A percentile compares a stretch with the other conserved stretches of the same genome.
Conservation (phyloP, 64 coral and sea anemone genomes). For the Montipora capricornis region DNA sequence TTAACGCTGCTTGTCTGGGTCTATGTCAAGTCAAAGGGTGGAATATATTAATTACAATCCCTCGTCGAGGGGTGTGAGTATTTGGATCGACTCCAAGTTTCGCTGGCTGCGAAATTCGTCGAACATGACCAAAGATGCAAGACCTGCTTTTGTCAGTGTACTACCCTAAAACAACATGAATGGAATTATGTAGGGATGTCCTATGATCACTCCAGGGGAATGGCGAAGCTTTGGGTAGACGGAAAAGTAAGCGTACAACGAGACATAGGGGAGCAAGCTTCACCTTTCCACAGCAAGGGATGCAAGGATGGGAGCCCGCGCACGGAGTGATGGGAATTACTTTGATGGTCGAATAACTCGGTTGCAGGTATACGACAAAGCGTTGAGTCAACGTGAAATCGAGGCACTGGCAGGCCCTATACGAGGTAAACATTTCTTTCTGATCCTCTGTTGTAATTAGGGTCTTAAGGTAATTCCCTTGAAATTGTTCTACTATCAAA, state of each 20-base stretch:
- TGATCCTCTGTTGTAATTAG: neutral
- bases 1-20: conserved; percentile 86
- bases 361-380: conserved; percentile 76
- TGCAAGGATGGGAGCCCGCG: conserved; percentile 31
- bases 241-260: neutral
- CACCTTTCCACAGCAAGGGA: conserved; percentile 38
- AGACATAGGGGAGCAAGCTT: conserved; percentile 16
- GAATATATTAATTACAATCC: conserved; percentile 50
- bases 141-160: conserved; percentile 9
- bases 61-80: conserved; percentile 18
- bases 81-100: conserved; percentile 15
- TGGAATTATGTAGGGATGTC: conserved; percentile 72
- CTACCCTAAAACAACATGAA: neutral
- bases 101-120: conserved; percentile 7
- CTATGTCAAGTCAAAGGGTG: conserved; percentile 16
- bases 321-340: conserved; percentile 33
- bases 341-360: conserved; percentile 81
- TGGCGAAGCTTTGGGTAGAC: conserved; percentile 67
- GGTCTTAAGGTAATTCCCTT: no score
- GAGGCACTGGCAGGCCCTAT: conserved; percentile 20
- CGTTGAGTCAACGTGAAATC: conserved; percentile 64
- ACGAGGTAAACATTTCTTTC: neutral
- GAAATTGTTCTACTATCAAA: no score
- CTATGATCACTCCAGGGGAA: conserved; percentile 65
- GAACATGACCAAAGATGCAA: neutral